A percentile compares a stretch with the other conserved stretches of the same genome.
These are phyloP conservation scores for Crotalus helleri DNA, from an alignment of 2,113 vertebrate species.

Conservation along the genomic window DNA sequence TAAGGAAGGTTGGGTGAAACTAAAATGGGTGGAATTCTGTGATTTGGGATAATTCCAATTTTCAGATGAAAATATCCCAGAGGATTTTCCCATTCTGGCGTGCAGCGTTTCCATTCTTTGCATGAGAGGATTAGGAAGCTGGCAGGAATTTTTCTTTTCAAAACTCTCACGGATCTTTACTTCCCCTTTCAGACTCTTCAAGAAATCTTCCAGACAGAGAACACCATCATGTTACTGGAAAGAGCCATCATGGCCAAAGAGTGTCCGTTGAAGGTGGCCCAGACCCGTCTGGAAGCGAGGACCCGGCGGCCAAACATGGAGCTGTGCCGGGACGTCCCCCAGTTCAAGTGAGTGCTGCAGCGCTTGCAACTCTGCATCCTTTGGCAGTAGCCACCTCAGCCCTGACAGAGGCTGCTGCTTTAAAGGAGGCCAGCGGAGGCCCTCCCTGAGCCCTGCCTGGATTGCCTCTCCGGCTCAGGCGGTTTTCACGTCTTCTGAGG, in stretches of 20 bases:
- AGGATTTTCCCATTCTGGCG: neutral
- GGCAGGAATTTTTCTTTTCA: neutral
- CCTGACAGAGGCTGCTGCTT: neutral
- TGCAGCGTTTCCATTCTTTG: neutral
- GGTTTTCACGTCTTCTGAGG: neutral
- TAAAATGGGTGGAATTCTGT: neutral
- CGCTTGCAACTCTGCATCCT: neutral
- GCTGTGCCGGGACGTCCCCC: conserved; percentile 59
- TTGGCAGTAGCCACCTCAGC: neutral
- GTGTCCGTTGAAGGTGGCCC: conserved; percentile 64
- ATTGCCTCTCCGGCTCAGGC: neutral
- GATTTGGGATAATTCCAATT: neutral
- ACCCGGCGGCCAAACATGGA: conserved; percentile 62
- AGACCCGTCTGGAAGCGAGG: conserved; percentile 62
- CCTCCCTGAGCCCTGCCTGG: neutral
- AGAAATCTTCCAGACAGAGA: conserved; percentile 73
- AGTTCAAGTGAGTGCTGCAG: conserved; percentile 61
- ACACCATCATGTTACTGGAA: conserved; percentile 64
- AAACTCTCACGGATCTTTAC: neutral
- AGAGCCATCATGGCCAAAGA: conserved; percentile 68
- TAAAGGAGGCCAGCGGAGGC: neutral
- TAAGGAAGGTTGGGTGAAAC: neutral
- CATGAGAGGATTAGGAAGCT: neutral
- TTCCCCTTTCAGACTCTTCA: conserved; percentile 60
- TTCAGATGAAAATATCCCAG: no score